Percentiles rank a stretch among this genome's conserved stretches.
These are phyloP conservation scores for Leuciscus idus DNA, from an alignment of 2,113 vertebrate genomes.

Conservation along the genomic window DNA sequence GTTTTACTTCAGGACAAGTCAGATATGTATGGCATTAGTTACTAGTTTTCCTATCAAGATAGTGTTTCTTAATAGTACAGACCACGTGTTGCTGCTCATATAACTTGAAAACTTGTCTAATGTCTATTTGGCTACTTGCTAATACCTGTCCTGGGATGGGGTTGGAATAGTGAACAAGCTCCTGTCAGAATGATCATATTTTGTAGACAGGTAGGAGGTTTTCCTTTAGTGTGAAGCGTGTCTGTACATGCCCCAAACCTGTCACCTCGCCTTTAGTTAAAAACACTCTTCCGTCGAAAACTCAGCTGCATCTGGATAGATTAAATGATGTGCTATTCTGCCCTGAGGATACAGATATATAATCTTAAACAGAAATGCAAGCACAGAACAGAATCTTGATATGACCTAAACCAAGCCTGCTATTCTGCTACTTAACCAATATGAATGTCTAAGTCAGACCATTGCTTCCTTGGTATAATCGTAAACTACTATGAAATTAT, in stretches of 20 bases:
- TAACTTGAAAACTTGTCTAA: slow-evolving; percentile 32
- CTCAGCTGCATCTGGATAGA: slow-evolving; percentile 1
- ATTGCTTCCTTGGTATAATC: not conserved
- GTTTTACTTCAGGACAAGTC: not conserved
- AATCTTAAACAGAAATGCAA: slow-evolving; percentile 12
- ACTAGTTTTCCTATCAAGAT: not conserved
- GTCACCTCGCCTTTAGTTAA: slow-evolving; percentile 79
- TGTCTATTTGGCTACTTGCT: slow-evolving; percentile 48
- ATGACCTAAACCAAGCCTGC: not conserved
- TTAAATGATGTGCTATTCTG: slow-evolving; percentile 17
- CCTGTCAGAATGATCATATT: slow-evolving; percentile 67
- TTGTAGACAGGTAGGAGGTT: slow-evolving; percentile 68
- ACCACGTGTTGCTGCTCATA: not conserved
- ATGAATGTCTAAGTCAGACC: not conserved
- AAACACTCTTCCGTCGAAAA: slow-evolving; percentile 47
- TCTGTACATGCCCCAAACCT: slow-evolving; percentile 73
- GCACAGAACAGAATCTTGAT: not conserved
- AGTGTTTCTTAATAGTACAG: not conserved
- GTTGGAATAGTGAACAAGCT: slow-evolving; percentile 49
- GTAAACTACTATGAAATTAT: not conserved
- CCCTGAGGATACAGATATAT: slow-evolving; percentile 41
- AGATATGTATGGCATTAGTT: not conserved
- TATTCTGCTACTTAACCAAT: not conserved
- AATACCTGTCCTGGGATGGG: slow-evolving; percentile 53
- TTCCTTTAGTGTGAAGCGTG: slow-evolving; percentile 66